Conservation (phyloP, 2,888 invertebrate genomes). For the Apotomis betuletana region DNA sequence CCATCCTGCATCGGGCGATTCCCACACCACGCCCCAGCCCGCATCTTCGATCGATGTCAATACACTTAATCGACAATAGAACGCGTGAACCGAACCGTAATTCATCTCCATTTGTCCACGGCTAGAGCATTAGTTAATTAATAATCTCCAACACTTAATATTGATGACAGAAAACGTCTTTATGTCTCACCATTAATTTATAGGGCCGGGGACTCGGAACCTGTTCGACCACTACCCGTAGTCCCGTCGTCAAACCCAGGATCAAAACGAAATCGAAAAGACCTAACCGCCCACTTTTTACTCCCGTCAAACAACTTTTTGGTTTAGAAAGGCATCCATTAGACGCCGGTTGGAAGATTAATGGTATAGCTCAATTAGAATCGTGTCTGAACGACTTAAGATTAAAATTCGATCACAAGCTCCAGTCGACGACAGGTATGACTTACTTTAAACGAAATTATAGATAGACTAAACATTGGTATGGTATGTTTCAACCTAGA, state of each 20-base stretch:
- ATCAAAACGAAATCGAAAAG: constrained; percentile 6
- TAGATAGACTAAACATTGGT: constrained; percentile 28
- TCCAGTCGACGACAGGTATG: constrained; percentile 27
- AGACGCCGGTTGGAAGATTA: constrained; percentile 11
- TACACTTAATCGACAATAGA: constrained; percentile 39
- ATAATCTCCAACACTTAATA: constrained; percentile 40
- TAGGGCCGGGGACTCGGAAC: constrained; percentile 33
- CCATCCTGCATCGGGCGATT: constrained; percentile 10
- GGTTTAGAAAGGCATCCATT: constrained; percentile 30
- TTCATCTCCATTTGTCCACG: constrained; percentile 20
- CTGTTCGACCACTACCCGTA: constrained; percentile 35
- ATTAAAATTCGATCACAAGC: constrained; percentile 21
- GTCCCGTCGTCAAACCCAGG: constrained; percentile 7
- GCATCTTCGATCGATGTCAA: constrained; percentile 41
- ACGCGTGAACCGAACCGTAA: constrained; percentile 14
- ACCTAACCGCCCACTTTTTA: constrained; percentile 24
- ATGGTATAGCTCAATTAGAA: constrained; percentile 8
- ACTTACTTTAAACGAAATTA: constrained; percentile 34
- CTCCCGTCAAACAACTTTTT: constrained; percentile 21
- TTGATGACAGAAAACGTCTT: constrained; percentile 37
- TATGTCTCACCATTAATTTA: constrained; percentile 37
- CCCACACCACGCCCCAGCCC: constrained; percentile 29
- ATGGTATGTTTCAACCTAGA: constrained; percentile 38
- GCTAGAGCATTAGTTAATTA: constrained; percentile 37
- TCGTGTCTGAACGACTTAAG: constrained; percentile 13